These are phyloP conservation scores for Eulemur rubriventer DNA, from an alignment of 2,797 vertebrate genomes.

Conservation along the genomic window DNA sequence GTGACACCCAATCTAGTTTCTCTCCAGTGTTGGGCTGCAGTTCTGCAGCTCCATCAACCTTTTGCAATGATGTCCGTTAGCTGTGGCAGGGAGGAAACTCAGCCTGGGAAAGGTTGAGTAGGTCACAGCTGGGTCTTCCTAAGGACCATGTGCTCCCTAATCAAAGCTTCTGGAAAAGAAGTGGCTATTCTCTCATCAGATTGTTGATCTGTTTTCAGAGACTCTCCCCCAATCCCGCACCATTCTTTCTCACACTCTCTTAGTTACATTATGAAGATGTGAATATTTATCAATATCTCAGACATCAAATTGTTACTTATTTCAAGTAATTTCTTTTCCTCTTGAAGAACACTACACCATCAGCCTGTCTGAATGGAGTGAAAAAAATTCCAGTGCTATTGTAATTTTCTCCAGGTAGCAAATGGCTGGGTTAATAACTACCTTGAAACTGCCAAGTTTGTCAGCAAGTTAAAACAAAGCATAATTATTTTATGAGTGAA, in stretches of 20 bases:
- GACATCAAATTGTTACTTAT: background rate
- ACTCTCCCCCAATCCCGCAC: background rate
- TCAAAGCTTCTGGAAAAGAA: background rate
- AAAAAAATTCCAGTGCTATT: background rate
- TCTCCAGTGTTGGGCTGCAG: rapidly evolving
- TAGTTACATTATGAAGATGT: background rate
- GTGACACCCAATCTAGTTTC: background rate
- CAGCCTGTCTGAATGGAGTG: too few relatives aligned
- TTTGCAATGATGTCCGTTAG: rapidly evolving
- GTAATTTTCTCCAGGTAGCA: background rate
- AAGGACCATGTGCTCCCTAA: rapidly evolving
- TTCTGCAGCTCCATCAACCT: background rate
- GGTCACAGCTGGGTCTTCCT: background rate
- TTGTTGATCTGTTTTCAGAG: background rate
- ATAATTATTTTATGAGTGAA: constrained; percentile 68
- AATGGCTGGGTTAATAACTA: constrained; percentile 46
- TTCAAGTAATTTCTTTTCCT: background rate
- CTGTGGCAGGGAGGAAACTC: background rate
- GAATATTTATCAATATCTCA: background rate
- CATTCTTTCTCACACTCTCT: background rate
- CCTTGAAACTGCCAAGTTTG: constrained; percentile 42
- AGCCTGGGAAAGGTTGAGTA: background rate
- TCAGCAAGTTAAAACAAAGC: constrained; percentile 73
- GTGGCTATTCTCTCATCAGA: background rate
- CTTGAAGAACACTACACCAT: background rate